These are phyloP conservation scores for Kradibia gibbosae DNA, from an alignment of 1,140 invertebrate genomes.

Conservation along the genomic window DNA sequence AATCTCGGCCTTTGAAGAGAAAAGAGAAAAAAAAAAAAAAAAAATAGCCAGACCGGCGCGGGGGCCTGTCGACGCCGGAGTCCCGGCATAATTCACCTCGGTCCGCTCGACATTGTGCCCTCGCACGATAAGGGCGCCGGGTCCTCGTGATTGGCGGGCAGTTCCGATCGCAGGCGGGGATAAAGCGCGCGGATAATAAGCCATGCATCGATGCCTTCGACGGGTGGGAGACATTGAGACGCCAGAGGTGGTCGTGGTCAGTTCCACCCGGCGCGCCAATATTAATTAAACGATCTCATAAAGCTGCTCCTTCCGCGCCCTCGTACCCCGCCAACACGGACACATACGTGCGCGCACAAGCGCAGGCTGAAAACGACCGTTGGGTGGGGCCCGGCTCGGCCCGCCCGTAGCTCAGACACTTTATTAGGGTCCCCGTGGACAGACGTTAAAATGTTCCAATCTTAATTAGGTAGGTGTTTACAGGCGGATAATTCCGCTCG, in stretches of 20 bases:
- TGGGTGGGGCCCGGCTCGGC: slow-evolving; percentile 51
- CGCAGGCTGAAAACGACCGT: neutral
- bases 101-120: neutral
- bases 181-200: slow-evolving; percentile 3
- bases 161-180: neutral
- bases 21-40: neutral
- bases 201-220: neutral
- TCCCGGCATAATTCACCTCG: neutral
- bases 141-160: neutral
- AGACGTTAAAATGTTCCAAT: slow-evolving; percentile 72
- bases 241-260: slow-evolving; percentile 67
- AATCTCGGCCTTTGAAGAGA: neutral
- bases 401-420: slow-evolving; percentile 67
- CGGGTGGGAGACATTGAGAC: slow-evolving; percentile 58
- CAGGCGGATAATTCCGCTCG: slow-evolving; percentile 59
- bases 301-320: slow-evolving; percentile 52
- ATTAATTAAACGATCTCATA: slow-evolving; percentile 73
- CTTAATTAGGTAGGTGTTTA: slow-evolving; percentile 74
- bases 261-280: slow-evolving; percentile 60
- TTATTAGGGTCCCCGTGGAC: slow-evolving; percentile 66
- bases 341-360: neutral
- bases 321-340: no score
- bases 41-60: no score
- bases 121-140: neutral
- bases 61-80: neutral